Evolutionary conservation across 2,797 vertebrate species (phyloP).

Genomic region (Enteromius mattozi): DNA sequence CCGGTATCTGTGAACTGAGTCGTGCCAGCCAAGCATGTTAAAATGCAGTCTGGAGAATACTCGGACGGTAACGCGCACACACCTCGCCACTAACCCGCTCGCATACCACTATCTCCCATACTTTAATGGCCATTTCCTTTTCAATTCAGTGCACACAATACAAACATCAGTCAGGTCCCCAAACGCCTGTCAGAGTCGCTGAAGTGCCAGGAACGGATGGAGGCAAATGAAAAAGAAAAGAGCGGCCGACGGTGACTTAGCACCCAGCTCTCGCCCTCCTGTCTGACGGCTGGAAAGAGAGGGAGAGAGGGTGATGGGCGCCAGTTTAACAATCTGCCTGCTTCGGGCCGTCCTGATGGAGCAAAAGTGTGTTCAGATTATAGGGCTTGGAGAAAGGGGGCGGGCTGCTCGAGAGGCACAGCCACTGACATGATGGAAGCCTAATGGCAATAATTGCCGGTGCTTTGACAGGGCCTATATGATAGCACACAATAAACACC

Average conservation of each 20-base stretch:
- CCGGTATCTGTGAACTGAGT: conserved; percentile 39
- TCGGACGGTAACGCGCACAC: conserved; percentile 16
- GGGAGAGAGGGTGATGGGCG: conserved; percentile 61
- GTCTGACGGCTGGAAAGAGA: conserved; percentile 53
- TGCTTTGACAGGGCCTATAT: conserved; percentile 99
- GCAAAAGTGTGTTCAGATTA: conserved; percentile 98
- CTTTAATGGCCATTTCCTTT: conserved; percentile 68
- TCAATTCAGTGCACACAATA: conserved; percentile 60
- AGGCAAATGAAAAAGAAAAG: conserved; percentile 57
- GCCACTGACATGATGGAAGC: conserved; percentile 97
- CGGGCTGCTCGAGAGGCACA: conserved; percentile 85
- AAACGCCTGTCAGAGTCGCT: conserved; percentile 58
- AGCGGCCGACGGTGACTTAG: conserved; percentile 57
- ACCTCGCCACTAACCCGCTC: conserved; percentile 21
- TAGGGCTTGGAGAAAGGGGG: conserved; percentile 89
- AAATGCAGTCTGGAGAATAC: conserved; percentile 48
- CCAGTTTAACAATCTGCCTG: conserved; percentile 75
- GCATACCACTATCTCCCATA: conserved; percentile 55
- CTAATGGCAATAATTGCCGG: conserved; percentile 99
- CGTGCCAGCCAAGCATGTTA: conserved; percentile 43
- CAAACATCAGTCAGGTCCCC: conserved; percentile 62
- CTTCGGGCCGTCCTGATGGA: conserved; percentile 80
- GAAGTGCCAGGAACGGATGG: conserved; percentile 59
- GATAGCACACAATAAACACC: conserved; percentile 93
- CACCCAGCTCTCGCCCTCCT: conserved; percentile 46